Percentiles rank a stretch among this genome's conserved stretches.
These are phyloP conservation scores for Nothura maculosa DNA, from an alignment of 2,797 vertebrate species.

Conservation along the genomic window DNA sequence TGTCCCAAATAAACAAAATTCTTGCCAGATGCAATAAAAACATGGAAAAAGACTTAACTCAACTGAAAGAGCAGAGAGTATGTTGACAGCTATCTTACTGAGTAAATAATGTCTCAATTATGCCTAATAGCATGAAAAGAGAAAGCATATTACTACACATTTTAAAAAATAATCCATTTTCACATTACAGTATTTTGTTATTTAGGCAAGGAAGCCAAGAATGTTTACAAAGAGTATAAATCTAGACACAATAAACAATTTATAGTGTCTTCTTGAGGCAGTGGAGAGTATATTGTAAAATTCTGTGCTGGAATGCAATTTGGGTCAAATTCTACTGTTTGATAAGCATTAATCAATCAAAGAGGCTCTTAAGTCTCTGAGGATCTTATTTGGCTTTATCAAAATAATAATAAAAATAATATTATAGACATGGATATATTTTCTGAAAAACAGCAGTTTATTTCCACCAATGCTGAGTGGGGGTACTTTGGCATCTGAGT, in stretches of 20 bases:
- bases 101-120: constrained; percentile 33
- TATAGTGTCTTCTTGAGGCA: not conserved
- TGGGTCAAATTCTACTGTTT: not conserved
- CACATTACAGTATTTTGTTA: not conserved
- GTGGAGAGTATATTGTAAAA: not conserved
- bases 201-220: not conserved
- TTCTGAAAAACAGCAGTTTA: not conserved
- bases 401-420: not conserved
- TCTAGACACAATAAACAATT: not conserved
- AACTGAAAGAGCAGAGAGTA: not conserved
- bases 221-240: not conserved
- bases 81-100: constrained; percentile 1
- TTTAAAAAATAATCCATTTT: not conserved
- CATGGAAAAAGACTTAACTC: not conserved
- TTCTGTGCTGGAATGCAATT: not conserved
- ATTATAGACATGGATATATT: not conserved
- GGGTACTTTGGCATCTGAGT: not conserved
- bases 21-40: not conserved
- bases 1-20: constrained; percentile 29
- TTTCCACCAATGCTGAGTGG: not conserved
- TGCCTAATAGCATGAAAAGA: constrained; percentile 20
- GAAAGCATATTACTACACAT: constrained; percentile 33
- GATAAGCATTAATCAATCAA: not conserved
- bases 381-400: not conserved
- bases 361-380: not conserved